phyloP scores from a whole-genome alignment of 2,888 invertebrate genomes.

The Cotesia congregata region DNA sequence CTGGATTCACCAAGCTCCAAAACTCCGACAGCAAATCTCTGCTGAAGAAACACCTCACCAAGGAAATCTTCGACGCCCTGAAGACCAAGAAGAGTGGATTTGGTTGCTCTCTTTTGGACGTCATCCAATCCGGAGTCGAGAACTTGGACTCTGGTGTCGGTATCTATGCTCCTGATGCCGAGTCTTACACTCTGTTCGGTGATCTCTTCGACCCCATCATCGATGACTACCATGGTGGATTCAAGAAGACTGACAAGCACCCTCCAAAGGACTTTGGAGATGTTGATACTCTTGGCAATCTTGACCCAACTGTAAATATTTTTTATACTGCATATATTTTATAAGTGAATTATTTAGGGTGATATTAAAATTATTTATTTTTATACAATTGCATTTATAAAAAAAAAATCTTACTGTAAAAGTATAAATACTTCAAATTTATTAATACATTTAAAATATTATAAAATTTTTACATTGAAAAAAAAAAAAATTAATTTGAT shows the following conservation, averaged over 20 bases:
- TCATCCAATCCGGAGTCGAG: conserved; percentile 95
- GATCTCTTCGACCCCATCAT: conserved; percentile 98
- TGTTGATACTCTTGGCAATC: conserved; percentile 88
- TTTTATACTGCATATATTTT: not conserved
- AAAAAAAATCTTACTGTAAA: no score
- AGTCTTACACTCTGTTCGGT: conserved; percentile 92
- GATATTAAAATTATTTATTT: no score
- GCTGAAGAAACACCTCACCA: conserved; percentile 95
- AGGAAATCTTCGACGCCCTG: conserved; percentile 90
- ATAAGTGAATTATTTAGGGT: no score
- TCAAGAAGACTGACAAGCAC: conserved; percentile 95
- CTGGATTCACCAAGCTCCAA: conserved; percentile 89
- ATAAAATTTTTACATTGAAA: no score
- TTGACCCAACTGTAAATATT: conserved; percentile 82
- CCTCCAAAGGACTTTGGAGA: conserved; percentile 96
- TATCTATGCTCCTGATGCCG: conserved; percentile 97
- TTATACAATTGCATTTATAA: no score
- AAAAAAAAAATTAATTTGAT: no score
- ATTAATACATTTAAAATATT: no score
- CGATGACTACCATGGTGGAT: conserved; percentile 96
- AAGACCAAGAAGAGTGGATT: conserved; percentile 95
- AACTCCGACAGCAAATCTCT: conserved; percentile 94
- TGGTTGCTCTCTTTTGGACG: conserved; percentile 92
- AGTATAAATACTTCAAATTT: no score
- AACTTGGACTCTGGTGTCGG: conserved; percentile 97